Evolutionary conservation across 2,888 invertebrate genomes (phyloP).

Genomic region (Falcaria lacertinaria): DNA sequence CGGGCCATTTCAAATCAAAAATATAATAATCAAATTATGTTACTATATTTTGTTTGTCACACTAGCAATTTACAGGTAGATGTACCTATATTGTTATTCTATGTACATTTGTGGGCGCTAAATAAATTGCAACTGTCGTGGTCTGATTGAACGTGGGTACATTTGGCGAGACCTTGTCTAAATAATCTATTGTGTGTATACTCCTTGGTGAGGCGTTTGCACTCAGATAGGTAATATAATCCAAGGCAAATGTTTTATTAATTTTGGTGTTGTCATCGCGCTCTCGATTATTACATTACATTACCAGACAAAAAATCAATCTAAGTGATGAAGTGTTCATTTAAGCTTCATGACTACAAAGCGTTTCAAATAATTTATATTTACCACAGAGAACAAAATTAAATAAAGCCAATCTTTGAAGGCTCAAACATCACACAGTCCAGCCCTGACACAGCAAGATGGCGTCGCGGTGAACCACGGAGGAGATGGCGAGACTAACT

Average conservation of each 20-base stretch:
- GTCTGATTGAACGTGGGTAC: conserved; percentile 59
- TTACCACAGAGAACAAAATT: no score
- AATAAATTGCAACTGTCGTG: conserved; percentile 51
- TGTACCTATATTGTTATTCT: conserved; percentile 14
- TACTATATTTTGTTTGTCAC: conserved; percentile 5
- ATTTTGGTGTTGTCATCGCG: conserved; percentile 14
- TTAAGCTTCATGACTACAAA: no score
- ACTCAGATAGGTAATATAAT: conserved; percentile 20
- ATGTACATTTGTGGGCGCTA: conserved; percentile 44
- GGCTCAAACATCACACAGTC: no score
- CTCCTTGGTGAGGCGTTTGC: conserved; percentile 42
- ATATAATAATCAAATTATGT: neutral
- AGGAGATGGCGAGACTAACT: no score
- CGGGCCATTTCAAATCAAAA: no score
- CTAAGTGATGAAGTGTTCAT: no score
- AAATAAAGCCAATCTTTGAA: no score
- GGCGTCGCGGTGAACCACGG: no score
- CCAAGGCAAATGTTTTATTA: conserved; percentile 27
- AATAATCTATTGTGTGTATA: conserved; percentile 58
- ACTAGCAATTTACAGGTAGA: conserved; percentile 13
- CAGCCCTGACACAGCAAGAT: no score
- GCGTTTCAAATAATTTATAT: no score
- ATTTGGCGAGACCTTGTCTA: conserved; percentile 59
- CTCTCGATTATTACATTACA: neutral
- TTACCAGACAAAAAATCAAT: no score